A percentile compares a stretch with the other conserved stretches of the same genome.
phyloP scores from a whole-genome alignment of 2,797 vertebrate genomes.

The Molothrus aeneus region DNA sequence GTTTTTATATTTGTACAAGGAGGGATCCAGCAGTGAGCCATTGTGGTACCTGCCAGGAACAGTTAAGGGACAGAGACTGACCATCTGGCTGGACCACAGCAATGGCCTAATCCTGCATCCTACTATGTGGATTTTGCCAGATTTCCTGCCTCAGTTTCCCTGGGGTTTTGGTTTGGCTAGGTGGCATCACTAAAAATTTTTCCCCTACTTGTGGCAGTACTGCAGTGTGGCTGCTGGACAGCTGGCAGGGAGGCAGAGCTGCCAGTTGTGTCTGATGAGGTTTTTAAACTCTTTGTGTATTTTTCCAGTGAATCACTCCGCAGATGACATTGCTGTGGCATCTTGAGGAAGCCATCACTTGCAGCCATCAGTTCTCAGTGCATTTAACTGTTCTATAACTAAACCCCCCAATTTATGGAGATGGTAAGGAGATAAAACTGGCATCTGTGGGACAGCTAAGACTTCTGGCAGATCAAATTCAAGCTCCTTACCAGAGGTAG shows the following conservation, averaged over 20 bases:
- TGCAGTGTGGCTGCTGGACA: not conserved
- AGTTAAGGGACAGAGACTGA: not conserved
- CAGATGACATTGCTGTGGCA: not conserved
- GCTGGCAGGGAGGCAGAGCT: not conserved
- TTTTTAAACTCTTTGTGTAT: not conserved
- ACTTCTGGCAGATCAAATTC: not conserved
- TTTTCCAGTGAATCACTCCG: not conserved
- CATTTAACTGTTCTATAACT: not conserved
- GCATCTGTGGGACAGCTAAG: not conserved
- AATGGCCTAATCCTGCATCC: not conserved
- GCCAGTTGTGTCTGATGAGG: not conserved
- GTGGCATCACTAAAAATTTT: not conserved
- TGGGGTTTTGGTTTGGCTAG: not conserved
- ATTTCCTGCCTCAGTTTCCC: conserved; percentile 1
- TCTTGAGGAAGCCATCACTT: not conserved
- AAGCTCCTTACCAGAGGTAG: conserved; percentile 88
- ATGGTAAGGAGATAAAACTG: not conserved
- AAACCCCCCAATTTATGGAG: not conserved
- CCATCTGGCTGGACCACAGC: accelerated
- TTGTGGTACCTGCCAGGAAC: conserved; percentile 90
- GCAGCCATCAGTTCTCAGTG: accelerated
- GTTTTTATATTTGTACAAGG: conserved; percentile 80
- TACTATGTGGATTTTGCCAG: not conserved
- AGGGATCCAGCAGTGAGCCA: conserved; percentile 82
- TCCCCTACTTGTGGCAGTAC: not conserved